Evolutionary conservation across 2,888 invertebrate species (phyloP).

Genomic region (Cephus pygmeus): DNA sequence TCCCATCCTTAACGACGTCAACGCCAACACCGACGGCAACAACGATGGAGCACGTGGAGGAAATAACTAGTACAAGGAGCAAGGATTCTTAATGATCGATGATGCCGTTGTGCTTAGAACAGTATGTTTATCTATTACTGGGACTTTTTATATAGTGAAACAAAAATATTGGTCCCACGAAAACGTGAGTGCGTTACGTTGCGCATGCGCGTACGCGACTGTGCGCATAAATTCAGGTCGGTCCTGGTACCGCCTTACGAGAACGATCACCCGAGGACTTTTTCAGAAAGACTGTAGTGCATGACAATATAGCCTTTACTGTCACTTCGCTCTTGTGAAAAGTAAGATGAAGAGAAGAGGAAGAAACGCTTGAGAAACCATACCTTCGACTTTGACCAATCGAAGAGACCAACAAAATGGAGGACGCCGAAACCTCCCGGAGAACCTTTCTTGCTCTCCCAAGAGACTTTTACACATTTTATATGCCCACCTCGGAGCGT

Average conservation of each 20-base stretch:
- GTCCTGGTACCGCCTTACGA: neutral
- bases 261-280: slow-evolving; percentile 29
- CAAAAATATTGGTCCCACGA: neutral
- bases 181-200: slow-evolving; percentile 1
- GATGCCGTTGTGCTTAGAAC: neutral
- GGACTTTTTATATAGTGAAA: neutral
- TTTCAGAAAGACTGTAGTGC: slow-evolving; percentile 58
- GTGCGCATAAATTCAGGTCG: neutral
- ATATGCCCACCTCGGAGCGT: neutral
- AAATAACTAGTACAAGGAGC: neutral
- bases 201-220: neutral
- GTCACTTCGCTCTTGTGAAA: slow-evolving; percentile 2
- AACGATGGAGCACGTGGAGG: neutral
- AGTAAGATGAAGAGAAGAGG: neutral
- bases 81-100: slow-evolving; percentile 2
- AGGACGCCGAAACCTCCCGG: neutral
- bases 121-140: neutral
- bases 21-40: no score
- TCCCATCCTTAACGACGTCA: neutral
- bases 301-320: slow-evolving; percentile 52
- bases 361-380: neutral
- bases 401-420: neutral
- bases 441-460: slow-evolving; percentile 1
- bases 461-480: neutral
- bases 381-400: neutral